phyloP scores from a whole-genome alignment of 2,113 vertebrate species.

The Grallaria varia region DNA sequence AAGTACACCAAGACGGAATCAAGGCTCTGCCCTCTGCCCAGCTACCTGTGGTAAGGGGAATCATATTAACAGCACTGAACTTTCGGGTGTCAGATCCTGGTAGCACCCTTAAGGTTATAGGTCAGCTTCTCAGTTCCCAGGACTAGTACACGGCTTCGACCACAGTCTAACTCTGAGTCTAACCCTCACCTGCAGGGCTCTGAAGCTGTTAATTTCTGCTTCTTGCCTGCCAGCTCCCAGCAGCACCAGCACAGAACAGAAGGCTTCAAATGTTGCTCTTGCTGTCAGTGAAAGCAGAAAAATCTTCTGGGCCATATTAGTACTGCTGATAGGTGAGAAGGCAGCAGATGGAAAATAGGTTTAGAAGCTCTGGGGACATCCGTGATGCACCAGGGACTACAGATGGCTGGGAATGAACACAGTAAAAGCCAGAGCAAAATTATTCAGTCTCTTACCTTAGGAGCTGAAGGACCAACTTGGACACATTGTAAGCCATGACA shows the following conservation, averaged over 20 bases:
- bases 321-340: slow-evolving; percentile 3
- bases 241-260: neutral
- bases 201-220: neutral
- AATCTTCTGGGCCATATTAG: neutral
- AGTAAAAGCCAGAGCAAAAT: neutral
- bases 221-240: neutral
- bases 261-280: neutral
- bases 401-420: neutral
- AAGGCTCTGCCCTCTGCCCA: neutral
- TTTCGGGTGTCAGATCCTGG: neutral
- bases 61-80: neutral
- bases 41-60: neutral
- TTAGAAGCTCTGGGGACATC: neutral
- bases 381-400: neutral
- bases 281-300: neutral
- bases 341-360: slow-evolving; percentile 50
- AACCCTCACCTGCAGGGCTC: neutral
- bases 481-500: neutral
- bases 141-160: neutral
- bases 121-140: neutral
- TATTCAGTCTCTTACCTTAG: neutral
- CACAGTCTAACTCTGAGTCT: rapidly evolving
- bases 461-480: neutral
- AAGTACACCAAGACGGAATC: neutral
- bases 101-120: neutral